Base-by-base conservation (phyloP, 2,797 vertebrate species). In the Myotis pilosus region DNA sequence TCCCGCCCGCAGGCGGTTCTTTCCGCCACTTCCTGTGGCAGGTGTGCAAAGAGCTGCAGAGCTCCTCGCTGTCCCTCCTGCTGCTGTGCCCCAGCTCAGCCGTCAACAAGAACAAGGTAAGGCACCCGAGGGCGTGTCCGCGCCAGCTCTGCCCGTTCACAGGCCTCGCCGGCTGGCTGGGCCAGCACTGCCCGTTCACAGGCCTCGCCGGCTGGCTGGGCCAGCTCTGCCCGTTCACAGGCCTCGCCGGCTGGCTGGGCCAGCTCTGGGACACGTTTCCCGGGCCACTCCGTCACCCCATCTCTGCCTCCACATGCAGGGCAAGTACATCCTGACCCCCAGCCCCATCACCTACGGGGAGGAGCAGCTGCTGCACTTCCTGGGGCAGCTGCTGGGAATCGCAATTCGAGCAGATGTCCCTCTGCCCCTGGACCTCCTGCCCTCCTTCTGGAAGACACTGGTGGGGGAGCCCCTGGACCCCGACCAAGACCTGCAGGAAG, bases 1-100 rank as follows among this genome's bases (percentile, higher is more conserved):
- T 91, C 94, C 60, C 55, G 13, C 60, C 95, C 92, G 91, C 97
- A 99, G 99, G 99, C 96, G 99, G 99, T 82, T 99, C 99, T 47
- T 99, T 99, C 98, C 99, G 99, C 79, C 99, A 99, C 98, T 99
- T 99, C 98, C 98, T 99, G 62, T 99, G 99, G 99, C 99, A 99
- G 98, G 99, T 99, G 87, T 99, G 99, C 87, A 99, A 99, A 94
- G 99, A 99, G 98, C 97, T 99, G 3, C 99, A 99, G 98, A 99
- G 99, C 96, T 99, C 99, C 36, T 98, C 99, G 0, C 99, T 99
- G 55, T 99, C 99, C 15, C 98, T 99, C 68, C 99, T 99, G 88
- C 98, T 99, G 81, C 97, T 99, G 87, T 99, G 99, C 93, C 99
- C 99, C 75, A 99, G 99, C 97, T 99, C 99, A 9, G 99, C 99